Conservation (phyloP, 2,888 invertebrate genomes). For the Orthonychiurus folsomi region DNA sequence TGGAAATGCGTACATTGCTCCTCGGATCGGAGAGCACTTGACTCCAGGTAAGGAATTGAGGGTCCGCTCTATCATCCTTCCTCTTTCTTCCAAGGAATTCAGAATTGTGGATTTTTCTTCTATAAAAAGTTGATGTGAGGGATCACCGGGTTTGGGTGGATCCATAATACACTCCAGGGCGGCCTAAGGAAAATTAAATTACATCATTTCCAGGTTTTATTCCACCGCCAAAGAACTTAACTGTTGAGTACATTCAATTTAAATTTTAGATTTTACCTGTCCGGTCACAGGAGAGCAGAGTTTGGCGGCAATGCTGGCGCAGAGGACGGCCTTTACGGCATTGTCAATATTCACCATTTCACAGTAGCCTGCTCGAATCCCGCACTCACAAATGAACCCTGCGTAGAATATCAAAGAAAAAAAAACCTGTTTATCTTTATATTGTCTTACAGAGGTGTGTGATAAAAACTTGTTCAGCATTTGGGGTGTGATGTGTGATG, state of each 20-base stretch:
- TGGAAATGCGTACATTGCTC: constrained; percentile 99
- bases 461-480: no score
- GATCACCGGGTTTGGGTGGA: constrained; percentile 75
- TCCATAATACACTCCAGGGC: constrained; percentile 83
- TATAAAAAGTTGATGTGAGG: constrained; percentile 68
- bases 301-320: constrained; percentile 87
- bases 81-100: constrained; percentile 64
- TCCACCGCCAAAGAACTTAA: no score
- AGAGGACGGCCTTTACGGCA: constrained; percentile 67
- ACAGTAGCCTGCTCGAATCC: constrained; percentile 87
- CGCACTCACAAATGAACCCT: constrained; percentile 89
- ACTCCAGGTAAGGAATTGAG: constrained; percentile 86
- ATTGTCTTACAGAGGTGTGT: no score
- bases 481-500: background rate
- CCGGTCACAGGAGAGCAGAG: constrained; percentile 88
- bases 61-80: constrained; percentile 72
- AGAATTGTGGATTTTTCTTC: constrained; percentile 67
- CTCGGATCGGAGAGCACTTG: constrained; percentile 71
- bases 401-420: constrained; percentile 24
- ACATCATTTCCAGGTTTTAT: no score
- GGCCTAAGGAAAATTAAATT: constrained; percentile 50
- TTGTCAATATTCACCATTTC: constrained; percentile 84
- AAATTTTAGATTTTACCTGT: constrained; percentile 52
- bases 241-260: no score
- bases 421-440: background rate